Percentiles rank a stretch among this genome's conserved stretches.
phyloP scores from a whole-genome alignment of 1,140 invertebrate species.

The Holotrichia oblita region DNA sequence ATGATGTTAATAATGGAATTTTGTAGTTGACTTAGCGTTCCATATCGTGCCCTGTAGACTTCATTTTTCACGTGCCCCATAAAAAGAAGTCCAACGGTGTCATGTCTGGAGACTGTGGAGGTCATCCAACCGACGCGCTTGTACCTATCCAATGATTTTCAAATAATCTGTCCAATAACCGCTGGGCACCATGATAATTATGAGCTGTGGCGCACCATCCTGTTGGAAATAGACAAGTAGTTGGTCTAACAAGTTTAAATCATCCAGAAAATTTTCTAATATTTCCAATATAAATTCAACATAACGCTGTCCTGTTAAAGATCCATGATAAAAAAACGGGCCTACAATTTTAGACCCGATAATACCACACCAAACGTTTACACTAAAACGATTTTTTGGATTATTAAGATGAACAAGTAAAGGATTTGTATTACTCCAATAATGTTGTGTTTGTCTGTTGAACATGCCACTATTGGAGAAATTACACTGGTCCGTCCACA shows the following conservation, averaged over 20 bases:
- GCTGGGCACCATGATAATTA: not conserved
- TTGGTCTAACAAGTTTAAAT: not conserved
- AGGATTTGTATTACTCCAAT: slow-evolving; percentile 13
- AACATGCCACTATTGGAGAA: not conserved
- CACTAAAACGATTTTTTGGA: not conserved
- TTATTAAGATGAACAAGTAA: slow-evolving; percentile 1
- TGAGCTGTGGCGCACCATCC: not conserved
- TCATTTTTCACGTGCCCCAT: not conserved
- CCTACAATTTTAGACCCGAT: too few species aligned
- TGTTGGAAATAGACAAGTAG: not conserved
- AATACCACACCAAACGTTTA: not conserved
- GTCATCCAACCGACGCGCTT: not conserved
- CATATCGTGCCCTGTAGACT: not conserved
- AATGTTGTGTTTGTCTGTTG: not conserved
- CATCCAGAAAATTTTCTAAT: not conserved
- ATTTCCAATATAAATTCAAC: not conserved
- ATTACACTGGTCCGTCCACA: not conserved
- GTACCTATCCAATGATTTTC: not conserved
- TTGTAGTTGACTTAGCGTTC: not conserved
- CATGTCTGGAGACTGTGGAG: too few species aligned
- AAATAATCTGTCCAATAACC: slow-evolving; percentile 6
- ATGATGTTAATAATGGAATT: slow-evolving; percentile 3
- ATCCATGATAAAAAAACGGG: not conserved
- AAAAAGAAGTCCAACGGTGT: too few species aligned
- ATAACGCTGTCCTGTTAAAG: not conserved